Conservation (phyloP, 2,888 invertebrate genomes). For the Philhelius pedissequus region DNA sequence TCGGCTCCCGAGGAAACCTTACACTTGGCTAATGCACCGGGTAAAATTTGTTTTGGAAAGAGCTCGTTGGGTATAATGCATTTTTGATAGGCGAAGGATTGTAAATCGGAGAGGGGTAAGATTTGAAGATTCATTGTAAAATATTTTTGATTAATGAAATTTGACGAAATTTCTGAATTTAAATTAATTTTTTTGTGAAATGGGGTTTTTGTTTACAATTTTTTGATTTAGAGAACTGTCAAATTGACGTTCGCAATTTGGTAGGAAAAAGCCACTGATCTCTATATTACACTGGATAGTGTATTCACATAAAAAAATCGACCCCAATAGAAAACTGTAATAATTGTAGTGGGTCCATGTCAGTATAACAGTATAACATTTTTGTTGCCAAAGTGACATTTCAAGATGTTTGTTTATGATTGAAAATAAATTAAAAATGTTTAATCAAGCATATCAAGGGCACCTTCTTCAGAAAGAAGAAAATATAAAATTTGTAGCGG, state of each 20-base stretch:
- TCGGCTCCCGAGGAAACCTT: constrained; percentile 21
- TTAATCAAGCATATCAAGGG: too few relatives aligned
- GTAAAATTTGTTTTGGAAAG: constrained; percentile 22
- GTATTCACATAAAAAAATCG: too few relatives aligned
- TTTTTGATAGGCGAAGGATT: constrained; percentile 43
- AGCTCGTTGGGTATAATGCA: constrained; percentile 37
- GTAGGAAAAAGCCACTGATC: background rate
- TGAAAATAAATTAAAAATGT: too few relatives aligned
- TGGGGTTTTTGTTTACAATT: constrained; percentile 2
- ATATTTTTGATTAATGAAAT: background rate
- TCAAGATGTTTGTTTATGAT: too few relatives aligned
- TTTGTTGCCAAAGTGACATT: too few relatives aligned
- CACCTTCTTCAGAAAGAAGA: too few relatives aligned
- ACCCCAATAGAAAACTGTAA: too few relatives aligned
- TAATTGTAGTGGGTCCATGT: too few relatives aligned
- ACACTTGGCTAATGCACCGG: constrained; percentile 50
- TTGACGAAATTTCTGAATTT: background rate
- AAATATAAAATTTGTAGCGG: too few relatives aligned
- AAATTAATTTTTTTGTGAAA: background rate
- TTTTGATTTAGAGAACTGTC: background rate
- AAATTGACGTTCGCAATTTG: background rate
- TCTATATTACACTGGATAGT: too few relatives aligned
- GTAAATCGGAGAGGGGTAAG: constrained; percentile 24
- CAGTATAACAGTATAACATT: too few relatives aligned
- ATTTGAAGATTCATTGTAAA: constrained; percentile 40